These are phyloP conservation scores for Drosophila dives DNA, from an alignment of 2,888 invertebrate genomes.

Conservation along the genomic window DNA sequence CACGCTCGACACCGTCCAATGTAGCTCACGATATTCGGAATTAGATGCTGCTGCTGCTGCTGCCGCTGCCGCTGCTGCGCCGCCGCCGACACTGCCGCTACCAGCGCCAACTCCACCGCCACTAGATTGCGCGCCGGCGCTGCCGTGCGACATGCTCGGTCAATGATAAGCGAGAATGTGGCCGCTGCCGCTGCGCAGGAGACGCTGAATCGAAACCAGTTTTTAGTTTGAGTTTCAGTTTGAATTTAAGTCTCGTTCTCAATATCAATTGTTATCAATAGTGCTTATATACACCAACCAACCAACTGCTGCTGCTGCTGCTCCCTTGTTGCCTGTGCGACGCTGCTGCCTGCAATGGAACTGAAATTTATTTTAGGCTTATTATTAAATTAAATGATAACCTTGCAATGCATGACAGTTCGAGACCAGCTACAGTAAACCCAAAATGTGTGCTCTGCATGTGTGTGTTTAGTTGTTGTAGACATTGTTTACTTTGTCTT, in stretches of 20 bases:
- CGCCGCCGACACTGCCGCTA: conserved; percentile 77
- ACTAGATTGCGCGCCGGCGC: conserved; percentile 79
- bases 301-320: conserved; percentile 17
- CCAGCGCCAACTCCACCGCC: conserved; percentile 77
- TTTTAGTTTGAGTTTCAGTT: conserved; percentile 1
- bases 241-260: background rate
- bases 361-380: conserved; percentile 64
- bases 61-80: conserved; percentile 71
- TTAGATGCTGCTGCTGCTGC: conserved; percentile 69
- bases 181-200: conserved; percentile 36
- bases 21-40: conserved; percentile 87
- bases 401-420: conserved; percentile 4
- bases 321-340: conserved; percentile 40
- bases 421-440: conserved; percentile 20
- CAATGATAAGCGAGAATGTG: conserved; percentile 47
- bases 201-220: conserved; percentile 1
- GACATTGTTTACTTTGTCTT: conserved; percentile 45
- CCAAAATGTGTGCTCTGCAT: conserved; percentile 9
- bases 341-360: conserved; percentile 59
- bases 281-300: conserved; percentile 29
- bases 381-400: conserved; percentile 56
- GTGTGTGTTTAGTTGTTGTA: conserved; percentile 12
- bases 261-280: conserved; percentile 35
- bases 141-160: conserved; percentile 82
- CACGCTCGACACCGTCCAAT: conserved; percentile 95